A percentile compares a stretch with the other conserved stretches of the same genome.
phyloP scores from a whole-genome alignment of 2,113 vertebrate genomes.

The Pagrus major region DNA sequence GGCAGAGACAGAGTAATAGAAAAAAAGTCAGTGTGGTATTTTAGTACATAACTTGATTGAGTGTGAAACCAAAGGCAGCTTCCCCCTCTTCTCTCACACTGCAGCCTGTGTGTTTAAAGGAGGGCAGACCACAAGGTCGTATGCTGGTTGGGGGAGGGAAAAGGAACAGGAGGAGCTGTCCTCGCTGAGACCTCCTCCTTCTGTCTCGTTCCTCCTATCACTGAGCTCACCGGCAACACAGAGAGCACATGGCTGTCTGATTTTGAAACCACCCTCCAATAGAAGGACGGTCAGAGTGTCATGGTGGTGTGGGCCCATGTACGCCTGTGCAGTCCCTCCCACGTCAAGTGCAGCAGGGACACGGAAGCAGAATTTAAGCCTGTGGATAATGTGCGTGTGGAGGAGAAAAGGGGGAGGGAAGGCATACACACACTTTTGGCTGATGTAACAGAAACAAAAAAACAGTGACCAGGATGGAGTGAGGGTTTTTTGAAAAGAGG shows the following conservation, averaged over 20 bases:
- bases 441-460: slow-evolving; percentile 49
- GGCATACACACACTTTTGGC: background rate
- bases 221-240: background rate
- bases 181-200: background rate
- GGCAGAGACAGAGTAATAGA: background rate
- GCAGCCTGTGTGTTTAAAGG: slow-evolving; percentile 44
- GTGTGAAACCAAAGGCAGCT: background rate
- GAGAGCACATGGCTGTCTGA: slow-evolving; percentile 55
- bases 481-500: slow-evolving; percentile 33
- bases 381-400: background rate
- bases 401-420: slow-evolving; percentile 2
- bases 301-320: slow-evolving; percentile 31
- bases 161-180: slow-evolving; percentile 41
- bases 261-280: slow-evolving; percentile 54
- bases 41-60: background rate
- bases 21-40: background rate
- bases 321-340: slow-evolving; percentile 60
- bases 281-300: slow-evolving; percentile 8
- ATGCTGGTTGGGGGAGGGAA: slow-evolving; percentile 25
- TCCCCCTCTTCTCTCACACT: background rate
- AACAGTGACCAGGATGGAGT: slow-evolving; percentile 39
- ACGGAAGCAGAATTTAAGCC: slow-evolving; percentile 55
- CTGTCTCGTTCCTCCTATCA: slow-evolving; percentile 1
- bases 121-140: slow-evolving; percentile 26
- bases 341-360: slow-evolving; percentile 25